Evolutionary conservation across 2,888 invertebrate genomes (phyloP), one percentile per base, ranked within the genome.

Genomic region (Matsumyia berberina): DNA sequence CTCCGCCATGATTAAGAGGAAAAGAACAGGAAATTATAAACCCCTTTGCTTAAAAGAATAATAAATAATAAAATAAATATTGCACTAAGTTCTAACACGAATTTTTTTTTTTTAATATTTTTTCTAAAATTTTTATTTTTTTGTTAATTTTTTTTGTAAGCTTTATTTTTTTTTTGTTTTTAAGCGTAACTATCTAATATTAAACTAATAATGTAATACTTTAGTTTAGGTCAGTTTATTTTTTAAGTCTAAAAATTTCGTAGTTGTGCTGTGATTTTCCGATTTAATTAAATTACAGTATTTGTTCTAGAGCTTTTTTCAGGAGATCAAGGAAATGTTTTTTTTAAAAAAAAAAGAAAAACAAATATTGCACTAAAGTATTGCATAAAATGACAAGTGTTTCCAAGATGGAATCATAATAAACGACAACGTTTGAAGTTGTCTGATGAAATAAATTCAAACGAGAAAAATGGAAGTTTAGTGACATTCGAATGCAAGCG

Each of bases 151-250:
- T 55, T 76, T 72, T 58, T 55, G n/a, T 39, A 12, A 11, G 8
- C 62, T 49, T 57, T n/a, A n/a, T 37, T 15, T 33, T 53, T 76
- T n/a, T 51, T 67, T 67, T 42, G 55, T 49, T 70, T 64, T 53
- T 58, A 85, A 80, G 79, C 85, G 73, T 85, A 55, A 76, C 80
- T 85, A 85, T 85, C 85, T 85, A 85, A 57, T 51, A 80, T 80
- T 85, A 66, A 85, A 85, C 80, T 76, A 85, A 85, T 76, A 70
- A 72, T 70, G 64, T 85, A 85, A 85, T 79, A 85, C 79, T 85
- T 85, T 74, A 66, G 64, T 62, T 80, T 46, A 67, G 67, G 79
- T 83, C 73, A 64, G 73, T 74, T 51, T 73, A 24, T 24, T 31
- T 24, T 60, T 72, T 60, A 51, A 42, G 35, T 82, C 53, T 67